phyloP scores from a whole-genome alignment of 2,113 vertebrate genomes.

The Coryphaenoides rupestris region DNA sequence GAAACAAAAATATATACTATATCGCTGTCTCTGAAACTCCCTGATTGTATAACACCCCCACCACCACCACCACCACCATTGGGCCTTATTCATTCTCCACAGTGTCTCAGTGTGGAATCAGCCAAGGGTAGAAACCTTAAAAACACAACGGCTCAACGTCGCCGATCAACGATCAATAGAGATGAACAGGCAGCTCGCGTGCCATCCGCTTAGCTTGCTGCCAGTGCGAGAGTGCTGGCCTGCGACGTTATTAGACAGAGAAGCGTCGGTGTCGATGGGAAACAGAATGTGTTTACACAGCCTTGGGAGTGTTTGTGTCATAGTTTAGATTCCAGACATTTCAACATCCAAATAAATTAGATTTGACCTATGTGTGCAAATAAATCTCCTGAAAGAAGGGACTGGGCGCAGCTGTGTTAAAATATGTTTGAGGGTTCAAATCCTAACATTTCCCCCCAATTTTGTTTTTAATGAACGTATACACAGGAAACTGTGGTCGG shows the following conservation, averaged over 20 bases:
- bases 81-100: too few relatives aligned
- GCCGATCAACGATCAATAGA: too few relatives aligned
- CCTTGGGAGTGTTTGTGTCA: conserved; percentile 65
- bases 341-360: conserved; percentile 64
- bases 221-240: too few relatives aligned
- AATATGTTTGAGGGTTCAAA: conserved; percentile 35
- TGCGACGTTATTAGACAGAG: conserved; percentile 46
- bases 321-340: conserved; percentile 65
- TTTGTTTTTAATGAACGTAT: conserved; percentile 29
- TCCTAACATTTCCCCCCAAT: conserved; percentile 1
- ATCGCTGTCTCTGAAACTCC: too few relatives aligned
- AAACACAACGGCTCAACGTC: too few relatives aligned
- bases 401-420: conserved; percentile 51
- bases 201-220: too few relatives aligned
- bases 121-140: too few relatives aligned
- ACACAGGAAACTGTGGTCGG: conserved; percentile 21
- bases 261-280: conserved; percentile 45
- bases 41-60: too few relatives aligned
- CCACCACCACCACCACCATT: too few relatives aligned
- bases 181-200: too few relatives aligned
- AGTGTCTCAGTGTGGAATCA: too few relatives aligned
- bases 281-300: conserved; percentile 62
- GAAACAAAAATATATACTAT: too few relatives aligned
- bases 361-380: conserved; percentile 51
- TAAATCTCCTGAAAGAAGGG: conserved; percentile 42